Conservation (phyloP, 2,888 invertebrate species). For the Cancer borealis region DNA sequence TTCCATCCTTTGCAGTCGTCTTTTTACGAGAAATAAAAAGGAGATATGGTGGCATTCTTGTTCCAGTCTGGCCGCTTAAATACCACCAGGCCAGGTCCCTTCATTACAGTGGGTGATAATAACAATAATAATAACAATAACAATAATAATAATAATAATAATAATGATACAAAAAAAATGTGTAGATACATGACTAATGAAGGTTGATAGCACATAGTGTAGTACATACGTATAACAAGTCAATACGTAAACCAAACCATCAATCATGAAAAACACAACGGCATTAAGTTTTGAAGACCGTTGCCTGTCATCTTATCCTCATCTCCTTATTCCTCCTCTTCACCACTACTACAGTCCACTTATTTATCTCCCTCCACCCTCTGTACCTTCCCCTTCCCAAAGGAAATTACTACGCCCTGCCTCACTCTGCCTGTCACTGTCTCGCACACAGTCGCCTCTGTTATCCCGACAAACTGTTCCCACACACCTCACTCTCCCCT, state of each 20-base stretch:
- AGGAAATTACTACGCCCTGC: neutral
- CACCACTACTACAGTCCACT: neutral
- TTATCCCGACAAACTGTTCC: neutral
- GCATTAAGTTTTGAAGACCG: neutral
- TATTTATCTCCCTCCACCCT: neutral
- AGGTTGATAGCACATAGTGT: neutral
- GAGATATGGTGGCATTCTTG: no score
- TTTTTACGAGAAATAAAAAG: no score
- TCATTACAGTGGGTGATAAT: neutral
- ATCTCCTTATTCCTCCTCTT: neutral
- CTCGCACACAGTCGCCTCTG: neutral
- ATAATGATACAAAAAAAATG: neutral
- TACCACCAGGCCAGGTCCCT: no score
- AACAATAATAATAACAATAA: slow-evolving; percentile 49
- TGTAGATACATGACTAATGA: neutral
- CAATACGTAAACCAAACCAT: neutral
- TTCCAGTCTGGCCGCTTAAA: no score
- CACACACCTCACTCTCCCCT: neutral
- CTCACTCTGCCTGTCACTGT: neutral
- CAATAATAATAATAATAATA: slow-evolving; percentile 25
- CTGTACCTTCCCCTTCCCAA: neutral
- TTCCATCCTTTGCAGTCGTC: no score
- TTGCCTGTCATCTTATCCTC: neutral
- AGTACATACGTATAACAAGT: neutral
- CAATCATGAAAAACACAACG: neutral